Percentiles rank a stretch among this genome's conserved stretches.
Evolutionary conservation across 1,140 invertebrate species (phyloP).

Genomic region (Drosophila subobscura): DNA sequence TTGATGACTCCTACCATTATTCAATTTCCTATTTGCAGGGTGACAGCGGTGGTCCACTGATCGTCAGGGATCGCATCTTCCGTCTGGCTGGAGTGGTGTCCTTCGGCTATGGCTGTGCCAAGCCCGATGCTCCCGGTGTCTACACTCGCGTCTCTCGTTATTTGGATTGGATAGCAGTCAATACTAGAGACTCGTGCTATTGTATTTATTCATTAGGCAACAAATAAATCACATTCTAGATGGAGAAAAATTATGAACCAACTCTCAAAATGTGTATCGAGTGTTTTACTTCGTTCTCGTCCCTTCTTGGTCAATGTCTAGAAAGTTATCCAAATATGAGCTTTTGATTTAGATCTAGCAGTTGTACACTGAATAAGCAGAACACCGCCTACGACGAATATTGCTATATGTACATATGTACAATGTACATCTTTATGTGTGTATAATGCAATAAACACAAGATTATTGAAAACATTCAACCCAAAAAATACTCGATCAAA

Average conservation of each 20-base stretch:
- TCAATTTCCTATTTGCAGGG: conserved; percentile 62
- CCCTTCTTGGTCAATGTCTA: too few relatives aligned
- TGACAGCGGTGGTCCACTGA: conserved; percentile 90
- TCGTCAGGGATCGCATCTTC: conserved; percentile 94
- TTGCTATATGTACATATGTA: too few relatives aligned
- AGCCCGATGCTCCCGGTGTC: conserved; percentile 92
- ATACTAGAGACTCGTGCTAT: conserved; percentile 79
- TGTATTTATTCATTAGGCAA: conserved; percentile 41
- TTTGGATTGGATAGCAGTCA: conserved; percentile 77
- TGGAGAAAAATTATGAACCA: neutral
- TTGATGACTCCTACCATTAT: neutral
- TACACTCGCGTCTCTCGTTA: conserved; percentile 79
- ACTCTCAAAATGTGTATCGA: too few relatives aligned
- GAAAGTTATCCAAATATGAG: too few relatives aligned
- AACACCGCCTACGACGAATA: too few relatives aligned
- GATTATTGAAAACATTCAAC: too few relatives aligned
- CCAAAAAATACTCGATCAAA: too few relatives aligned
- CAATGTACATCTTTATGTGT: too few relatives aligned
- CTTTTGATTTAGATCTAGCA: too few relatives aligned
- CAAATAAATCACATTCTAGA: neutral
- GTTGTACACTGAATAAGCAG: too few relatives aligned
- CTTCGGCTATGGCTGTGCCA: conserved; percentile 91
- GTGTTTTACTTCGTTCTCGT: too few relatives aligned
- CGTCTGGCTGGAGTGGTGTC: conserved; percentile 91
- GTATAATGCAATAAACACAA: too few relatives aligned